Conservation (phyloP, 2,113 vertebrate species). For the Laticauda laticaudata region DNA sequence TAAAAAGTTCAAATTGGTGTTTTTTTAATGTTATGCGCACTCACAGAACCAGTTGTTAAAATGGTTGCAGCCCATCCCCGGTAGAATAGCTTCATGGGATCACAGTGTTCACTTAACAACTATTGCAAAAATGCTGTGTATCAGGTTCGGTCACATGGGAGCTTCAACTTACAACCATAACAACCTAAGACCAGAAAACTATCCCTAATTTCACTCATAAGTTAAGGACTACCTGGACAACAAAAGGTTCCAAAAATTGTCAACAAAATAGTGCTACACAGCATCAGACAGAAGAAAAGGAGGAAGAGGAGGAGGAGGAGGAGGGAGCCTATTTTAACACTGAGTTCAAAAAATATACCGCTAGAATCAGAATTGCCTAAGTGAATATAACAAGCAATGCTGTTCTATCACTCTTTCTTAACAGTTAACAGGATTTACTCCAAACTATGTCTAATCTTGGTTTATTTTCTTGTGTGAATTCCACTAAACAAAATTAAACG, state of each 20-base stretch:
- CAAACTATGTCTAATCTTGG: neutral
- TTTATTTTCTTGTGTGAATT: neutral
- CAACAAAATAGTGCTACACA: neutral
- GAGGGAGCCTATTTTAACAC: neutral
- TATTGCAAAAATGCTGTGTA: too few species aligned
- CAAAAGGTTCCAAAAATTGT: neutral
- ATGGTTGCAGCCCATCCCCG: too few species aligned
- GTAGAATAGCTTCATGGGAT: too few species aligned
- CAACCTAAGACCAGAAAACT: too few species aligned
- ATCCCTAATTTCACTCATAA: too few species aligned
- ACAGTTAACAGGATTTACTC: neutral
- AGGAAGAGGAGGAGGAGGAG: too few species aligned
- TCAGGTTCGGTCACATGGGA: too few species aligned
- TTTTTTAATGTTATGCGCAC: too few species aligned
- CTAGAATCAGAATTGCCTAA: neutral
- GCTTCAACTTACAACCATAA: too few species aligned
- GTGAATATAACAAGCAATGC: neutral
- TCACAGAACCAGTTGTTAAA: too few species aligned
- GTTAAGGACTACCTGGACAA: neutral
- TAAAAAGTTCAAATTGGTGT: too few species aligned
- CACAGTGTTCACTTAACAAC: too few species aligned
- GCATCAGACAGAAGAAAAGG: neutral
- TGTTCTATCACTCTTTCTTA: neutral
- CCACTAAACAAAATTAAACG: neutral
- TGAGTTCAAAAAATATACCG: neutral